phyloP scores from a whole-genome alignment of 2,113 vertebrate genomes.

The Oostethus manadensis region DNA sequence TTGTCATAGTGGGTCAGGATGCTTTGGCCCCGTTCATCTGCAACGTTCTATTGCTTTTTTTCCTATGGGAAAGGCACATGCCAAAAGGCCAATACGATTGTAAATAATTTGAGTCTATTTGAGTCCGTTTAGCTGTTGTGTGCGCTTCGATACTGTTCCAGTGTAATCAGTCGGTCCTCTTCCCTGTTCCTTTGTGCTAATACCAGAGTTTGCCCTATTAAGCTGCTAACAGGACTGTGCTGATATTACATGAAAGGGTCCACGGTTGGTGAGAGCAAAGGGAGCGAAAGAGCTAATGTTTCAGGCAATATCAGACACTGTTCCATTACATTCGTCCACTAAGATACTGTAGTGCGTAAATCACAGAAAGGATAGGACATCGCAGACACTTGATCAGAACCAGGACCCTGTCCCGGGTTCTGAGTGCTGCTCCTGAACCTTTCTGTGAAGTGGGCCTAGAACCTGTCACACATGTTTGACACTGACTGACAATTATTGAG shows the following conservation, averaged over 20 bases:
- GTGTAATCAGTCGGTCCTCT: conserved; percentile 62
- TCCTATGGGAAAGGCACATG: conserved; percentile 61
- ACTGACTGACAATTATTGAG: conserved; percentile 63
- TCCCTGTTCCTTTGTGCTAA: conserved; percentile 64
- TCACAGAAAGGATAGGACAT: conserved; percentile 48
- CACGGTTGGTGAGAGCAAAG: conserved; percentile 55
- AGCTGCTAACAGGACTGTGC: conserved; percentile 71
- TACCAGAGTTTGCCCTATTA: conserved; percentile 72
- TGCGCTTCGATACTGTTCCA: conserved; percentile 56
- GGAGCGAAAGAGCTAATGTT: conserved; percentile 61
- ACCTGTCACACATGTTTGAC: conserved; percentile 51
- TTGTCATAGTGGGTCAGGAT: conserved; percentile 36
- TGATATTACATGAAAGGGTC: conserved; percentile 62
- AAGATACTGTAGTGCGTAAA: conserved; percentile 38
- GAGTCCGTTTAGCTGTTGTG: conserved; percentile 48
- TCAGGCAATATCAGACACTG: conserved; percentile 63
- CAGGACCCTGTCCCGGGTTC: conserved; percentile 45
- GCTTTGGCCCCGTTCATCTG: conserved; percentile 38
- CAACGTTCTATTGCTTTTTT: conserved; percentile 56
- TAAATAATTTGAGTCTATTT: conserved; percentile 57
- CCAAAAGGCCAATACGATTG: conserved; percentile 63
- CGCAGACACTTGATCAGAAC: conserved; percentile 45
- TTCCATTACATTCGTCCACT: conserved; percentile 49
- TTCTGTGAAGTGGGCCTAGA: conserved; percentile 53
- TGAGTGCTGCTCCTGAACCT: conserved; percentile 57